These are phyloP conservation scores for Ennomos quercinarius DNA, from an alignment of 2,888 invertebrate genomes.

Conservation along the genomic window DNA sequence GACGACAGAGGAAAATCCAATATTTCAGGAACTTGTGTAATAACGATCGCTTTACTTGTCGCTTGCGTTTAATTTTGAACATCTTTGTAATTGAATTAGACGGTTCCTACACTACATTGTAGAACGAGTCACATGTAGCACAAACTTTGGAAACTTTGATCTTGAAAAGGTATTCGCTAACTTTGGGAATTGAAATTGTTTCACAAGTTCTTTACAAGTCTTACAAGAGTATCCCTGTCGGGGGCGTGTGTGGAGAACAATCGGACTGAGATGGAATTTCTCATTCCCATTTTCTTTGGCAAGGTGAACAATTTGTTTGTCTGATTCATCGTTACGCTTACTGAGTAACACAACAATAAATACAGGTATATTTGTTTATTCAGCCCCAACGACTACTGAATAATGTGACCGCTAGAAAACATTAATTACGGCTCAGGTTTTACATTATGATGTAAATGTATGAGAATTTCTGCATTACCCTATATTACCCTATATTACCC, in stretches of 20 bases:
- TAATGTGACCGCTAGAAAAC: too few relatives aligned
- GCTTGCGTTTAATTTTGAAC: slow-evolving; percentile 23
- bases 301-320: too few relatives aligned
- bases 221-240: slow-evolving; percentile 6
- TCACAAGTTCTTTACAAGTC: slow-evolving; percentile 2
- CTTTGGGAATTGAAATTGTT: slow-evolving; percentile 24
- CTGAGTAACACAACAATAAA: too few relatives aligned
- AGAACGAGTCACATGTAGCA: neutral
- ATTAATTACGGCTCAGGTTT: too few relatives aligned
- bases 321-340: too few relatives aligned
- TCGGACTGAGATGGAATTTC: slow-evolving; percentile 6
- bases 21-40: slow-evolving; percentile 38
- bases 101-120: slow-evolving; percentile 10
- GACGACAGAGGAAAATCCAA: slow-evolving; percentile 35
- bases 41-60: slow-evolving; percentile 36
- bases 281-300: neutral
- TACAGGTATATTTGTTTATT: neutral
- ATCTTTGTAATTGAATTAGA: slow-evolving; percentile 32
- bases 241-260: slow-evolving; percentile 17
- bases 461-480: too few relatives aligned
- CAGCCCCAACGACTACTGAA: too few relatives aligned
- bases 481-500: too few relatives aligned
- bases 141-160: slow-evolving; percentile 19
- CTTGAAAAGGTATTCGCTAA: slow-evolving; percentile 23
- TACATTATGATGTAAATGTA: too few relatives aligned